Conservation (phyloP, 2,888 invertebrate species). For the Pollenia griseotomentosa region DNA sequence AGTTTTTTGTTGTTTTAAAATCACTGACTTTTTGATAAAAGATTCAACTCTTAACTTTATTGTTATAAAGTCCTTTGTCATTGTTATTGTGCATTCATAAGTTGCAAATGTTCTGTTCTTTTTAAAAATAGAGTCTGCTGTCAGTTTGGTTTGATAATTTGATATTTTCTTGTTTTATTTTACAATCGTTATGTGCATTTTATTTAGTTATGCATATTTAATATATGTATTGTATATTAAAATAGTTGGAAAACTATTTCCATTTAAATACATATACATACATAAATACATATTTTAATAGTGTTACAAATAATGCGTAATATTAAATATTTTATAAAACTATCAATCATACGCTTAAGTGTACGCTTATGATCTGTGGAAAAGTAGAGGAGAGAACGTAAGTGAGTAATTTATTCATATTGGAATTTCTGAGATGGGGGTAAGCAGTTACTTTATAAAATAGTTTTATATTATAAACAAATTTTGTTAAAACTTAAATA, state of each 20-base stretch:
- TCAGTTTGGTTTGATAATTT: constrained; percentile 2
- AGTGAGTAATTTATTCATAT: too few relatives aligned
- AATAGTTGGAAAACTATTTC: not conserved
- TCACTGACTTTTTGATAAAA: constrained; percentile 45
- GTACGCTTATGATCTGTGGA: too few relatives aligned
- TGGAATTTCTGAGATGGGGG: too few relatives aligned
- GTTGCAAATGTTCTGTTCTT: constrained; percentile 17
- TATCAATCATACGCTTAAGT: too few relatives aligned
- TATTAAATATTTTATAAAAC: too few relatives aligned
- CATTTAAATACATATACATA: not conserved
- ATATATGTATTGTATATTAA: not conserved
- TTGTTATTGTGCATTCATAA: constrained; percentile 21
- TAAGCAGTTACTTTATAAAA: too few relatives aligned
- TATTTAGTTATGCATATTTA: not conserved
- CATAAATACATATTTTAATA: not conserved
- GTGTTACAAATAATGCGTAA: too few relatives aligned
- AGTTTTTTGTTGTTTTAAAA: constrained; percentile 9
- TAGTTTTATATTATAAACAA: too few relatives aligned
- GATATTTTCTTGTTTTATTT: not conserved
- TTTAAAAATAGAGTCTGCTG: constrained; percentile 21
- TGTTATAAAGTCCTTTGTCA: constrained; percentile 9
- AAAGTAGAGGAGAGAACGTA: too few relatives aligned
- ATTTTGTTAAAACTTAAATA: too few relatives aligned
- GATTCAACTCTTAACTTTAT: constrained; percentile 43
- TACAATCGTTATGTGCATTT: too few relatives aligned